A percentile compares a stretch with the other conserved stretches of the same genome.
Conservation (phyloP, 2,888 invertebrate species). For the Ischnura elegans region DNA sequence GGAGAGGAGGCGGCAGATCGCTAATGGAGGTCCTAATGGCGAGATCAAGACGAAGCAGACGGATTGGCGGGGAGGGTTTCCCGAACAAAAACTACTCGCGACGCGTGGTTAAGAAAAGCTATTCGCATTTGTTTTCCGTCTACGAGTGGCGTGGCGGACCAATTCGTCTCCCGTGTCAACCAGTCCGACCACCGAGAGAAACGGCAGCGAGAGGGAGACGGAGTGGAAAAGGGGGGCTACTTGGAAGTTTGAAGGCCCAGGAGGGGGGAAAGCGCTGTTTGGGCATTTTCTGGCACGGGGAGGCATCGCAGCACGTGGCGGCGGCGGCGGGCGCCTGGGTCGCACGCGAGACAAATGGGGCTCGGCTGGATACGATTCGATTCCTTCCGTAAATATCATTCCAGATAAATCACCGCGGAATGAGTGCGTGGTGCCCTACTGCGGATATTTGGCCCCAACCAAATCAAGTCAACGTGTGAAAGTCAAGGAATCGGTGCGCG, state of each 20-base stretch:
- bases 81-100: neutral
- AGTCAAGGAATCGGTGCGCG: too few species aligned
- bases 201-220: neutral
- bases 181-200: slow-evolving; percentile 17
- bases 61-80: slow-evolving; percentile 7
- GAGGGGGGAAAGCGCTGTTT: too few species aligned
- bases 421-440: too few species aligned
- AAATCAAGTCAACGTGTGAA: too few species aligned
- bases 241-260: too few species aligned
- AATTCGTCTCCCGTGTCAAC: slow-evolving; percentile 35
- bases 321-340: too few species aligned
- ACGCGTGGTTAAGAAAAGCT: slow-evolving; percentile 35
- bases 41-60: neutral
- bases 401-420: too few species aligned
- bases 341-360: too few species aligned
- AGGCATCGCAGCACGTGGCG: too few species aligned
- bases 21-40: slow-evolving; percentile 11
- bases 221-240: neutral
- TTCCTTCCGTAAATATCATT: neutral
- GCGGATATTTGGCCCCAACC: too few species aligned
- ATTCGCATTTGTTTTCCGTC: slow-evolving; percentile 38
- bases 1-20: neutral
- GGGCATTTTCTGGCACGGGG: too few species aligned
- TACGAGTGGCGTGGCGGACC: neutral
- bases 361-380: neutral